Evolutionary conservation across 2,888 invertebrate species (phyloP).

Genomic region (Dynastes grantii): DNA sequence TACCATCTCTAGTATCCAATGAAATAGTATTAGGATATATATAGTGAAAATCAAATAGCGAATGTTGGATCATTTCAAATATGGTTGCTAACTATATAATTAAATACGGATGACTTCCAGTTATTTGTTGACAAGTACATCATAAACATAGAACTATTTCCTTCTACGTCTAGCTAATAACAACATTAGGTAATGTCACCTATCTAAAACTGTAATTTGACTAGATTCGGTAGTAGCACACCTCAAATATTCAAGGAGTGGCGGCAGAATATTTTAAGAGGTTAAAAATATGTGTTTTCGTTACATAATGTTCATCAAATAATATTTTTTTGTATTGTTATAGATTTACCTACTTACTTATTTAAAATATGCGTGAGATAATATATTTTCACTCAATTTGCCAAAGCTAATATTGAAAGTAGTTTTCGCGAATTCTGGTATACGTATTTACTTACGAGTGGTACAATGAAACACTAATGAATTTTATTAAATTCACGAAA

Average conservation of each 20-base stretch:
- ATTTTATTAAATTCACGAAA: not conserved
- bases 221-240: slow-evolving; percentile 27
- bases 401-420: slow-evolving; percentile 10
- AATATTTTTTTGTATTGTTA: slow-evolving; percentile 17
- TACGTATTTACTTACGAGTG: not conserved
- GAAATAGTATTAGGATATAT: not conserved
- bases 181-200: slow-evolving; percentile 16
- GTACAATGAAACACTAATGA: not conserved
- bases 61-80: not conserved
- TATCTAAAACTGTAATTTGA: slow-evolving; percentile 13
- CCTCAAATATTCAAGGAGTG: slow-evolving; percentile 30
- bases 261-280: slow-evolving; percentile 24
- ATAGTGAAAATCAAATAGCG: not conserved
- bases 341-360: slow-evolving; percentile 28
- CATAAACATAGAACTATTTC: slow-evolving; percentile 7
- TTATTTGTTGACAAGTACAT: not conserved
- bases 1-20: not conserved
- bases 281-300: slow-evolving; percentile 15
- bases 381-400: slow-evolving; percentile 31
- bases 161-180: slow-evolving; percentile 16
- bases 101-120: slow-evolving; percentile 1
- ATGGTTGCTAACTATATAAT: slow-evolving; percentile 4
- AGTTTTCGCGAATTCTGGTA: slow-evolving; percentile 1
- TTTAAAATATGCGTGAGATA: slow-evolving; percentile 27
- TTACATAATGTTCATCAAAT: slow-evolving; percentile 30